Base-by-base conservation (phyloP, 2,888 invertebrate genomes). In the Trichogramma dendrolimi region DNA sequence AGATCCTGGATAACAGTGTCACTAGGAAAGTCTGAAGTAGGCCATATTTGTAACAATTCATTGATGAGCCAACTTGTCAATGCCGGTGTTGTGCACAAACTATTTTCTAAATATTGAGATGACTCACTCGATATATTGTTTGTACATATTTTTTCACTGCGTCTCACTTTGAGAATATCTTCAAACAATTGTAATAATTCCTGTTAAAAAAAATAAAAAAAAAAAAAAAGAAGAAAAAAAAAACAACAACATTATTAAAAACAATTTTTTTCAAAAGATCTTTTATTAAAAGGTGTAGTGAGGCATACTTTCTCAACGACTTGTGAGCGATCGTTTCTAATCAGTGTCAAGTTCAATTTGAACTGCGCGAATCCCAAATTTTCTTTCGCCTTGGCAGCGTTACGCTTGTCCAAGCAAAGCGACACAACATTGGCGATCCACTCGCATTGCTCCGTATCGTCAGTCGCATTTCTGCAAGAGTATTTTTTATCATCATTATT, bases 51-150 rank as follows among this genome's bases (percentile, higher is more conserved):
- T 7, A 76, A 67, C 57, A 78, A 70, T 62, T 72, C 67, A 56
- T 75, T 74, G 8, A 77, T 68, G 40, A 77, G 68, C 71, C 73
- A 74, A 59, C 73, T 74, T 44, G 70, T 61, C 39, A 74, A 55
- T 5, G 64, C 78, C 50, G 84, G 83, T 71, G 82, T 81, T 44
- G 68, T 72, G 68, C 75, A 76, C 61, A 85, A 71, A 74, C 83
- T 83, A 42, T 68, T 66, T 74, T 80, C 80, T 14, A 85, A 73
- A 71, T 83, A 83, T 46, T 77, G 70, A 27, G 80, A 65, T 61
- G 77, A 72, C 58, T 79, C 72, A 56, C 75, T 71, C 8, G 80
- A 80, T 78, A 78, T 59, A 73, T 75, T 73, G 71, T 73, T 54
- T 68, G 72, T 67, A 71, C 70, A 72, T 77, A 80, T 14, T 73